These are phyloP conservation scores for Hyles lineata DNA, from an alignment of 2,888 invertebrate genomes.

Conservation along the genomic window DNA sequence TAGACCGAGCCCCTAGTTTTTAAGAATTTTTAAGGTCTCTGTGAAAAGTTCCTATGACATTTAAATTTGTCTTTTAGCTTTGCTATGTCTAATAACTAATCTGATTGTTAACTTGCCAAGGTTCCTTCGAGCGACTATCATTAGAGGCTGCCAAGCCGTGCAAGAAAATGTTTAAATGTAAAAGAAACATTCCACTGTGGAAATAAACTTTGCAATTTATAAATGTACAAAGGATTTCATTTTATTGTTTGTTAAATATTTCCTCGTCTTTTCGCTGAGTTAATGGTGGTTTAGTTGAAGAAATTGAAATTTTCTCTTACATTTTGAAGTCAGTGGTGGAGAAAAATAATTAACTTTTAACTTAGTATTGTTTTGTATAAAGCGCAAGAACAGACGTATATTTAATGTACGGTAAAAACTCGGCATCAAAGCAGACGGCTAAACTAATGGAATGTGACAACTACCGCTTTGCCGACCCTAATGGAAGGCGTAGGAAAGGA, in stretches of 20 bases:
- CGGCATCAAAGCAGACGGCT: neutral
- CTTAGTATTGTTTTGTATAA: neutral
- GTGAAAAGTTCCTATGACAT: slow-evolving; percentile 5
- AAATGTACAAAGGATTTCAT: slow-evolving; percentile 32
- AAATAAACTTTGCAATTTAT: slow-evolving; percentile 22
- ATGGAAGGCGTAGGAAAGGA: too few species aligned
- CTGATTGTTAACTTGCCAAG: slow-evolving; percentile 8
- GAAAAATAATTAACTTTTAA: slow-evolving; percentile 13
- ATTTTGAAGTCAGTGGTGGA: neutral
- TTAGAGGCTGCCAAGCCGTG: slow-evolving; percentile 7
- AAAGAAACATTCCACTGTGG: slow-evolving; percentile 15
- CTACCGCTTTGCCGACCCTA: too few species aligned
- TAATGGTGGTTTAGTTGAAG: slow-evolving; percentile 28
- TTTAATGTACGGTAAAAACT: neutral
- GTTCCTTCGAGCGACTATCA: neutral
- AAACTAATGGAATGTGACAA: neutral
- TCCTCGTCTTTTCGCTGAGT: slow-evolving; percentile 27
- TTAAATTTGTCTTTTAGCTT: neutral
- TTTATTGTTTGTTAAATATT: slow-evolving; percentile 30
- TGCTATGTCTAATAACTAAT: slow-evolving; percentile 3
- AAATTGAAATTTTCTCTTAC: slow-evolving; percentile 14
- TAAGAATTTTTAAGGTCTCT: neutral
- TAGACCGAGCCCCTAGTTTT: too few species aligned
- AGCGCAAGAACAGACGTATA: neutral
- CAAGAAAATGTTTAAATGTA: neutral